Evolutionary conservation across 2,888 invertebrate genomes (phyloP).

Genomic region (Temnothorax unifasciatus): DNA sequence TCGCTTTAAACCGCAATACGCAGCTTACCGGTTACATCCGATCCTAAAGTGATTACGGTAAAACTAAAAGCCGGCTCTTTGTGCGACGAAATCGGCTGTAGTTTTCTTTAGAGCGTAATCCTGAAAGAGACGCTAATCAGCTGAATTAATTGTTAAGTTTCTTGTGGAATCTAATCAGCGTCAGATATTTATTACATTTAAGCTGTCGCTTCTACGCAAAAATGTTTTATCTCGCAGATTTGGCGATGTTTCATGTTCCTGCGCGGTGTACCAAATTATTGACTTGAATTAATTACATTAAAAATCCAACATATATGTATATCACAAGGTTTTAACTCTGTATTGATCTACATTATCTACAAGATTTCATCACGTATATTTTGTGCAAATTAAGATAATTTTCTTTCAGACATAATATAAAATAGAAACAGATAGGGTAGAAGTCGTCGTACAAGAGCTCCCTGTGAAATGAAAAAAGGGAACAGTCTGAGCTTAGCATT

Average conservation of each 20-base stretch:
- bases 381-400: neutral
- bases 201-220: neutral
- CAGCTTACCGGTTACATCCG: constrained; percentile 12
- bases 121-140: neutral
- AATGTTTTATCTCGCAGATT: neutral
- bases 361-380: neutral
- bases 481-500: neutral
- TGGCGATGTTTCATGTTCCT: neutral
- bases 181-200: neutral
- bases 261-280: neutral
- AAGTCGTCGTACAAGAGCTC: neutral
- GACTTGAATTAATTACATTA: constrained; percentile 4
- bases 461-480: neutral
- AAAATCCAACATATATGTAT: neutral
- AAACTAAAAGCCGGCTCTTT: constrained; percentile 1
- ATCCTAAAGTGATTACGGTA: constrained; percentile 10
- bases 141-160: neutral
- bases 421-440: neutral
- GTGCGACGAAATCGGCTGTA: neutral
- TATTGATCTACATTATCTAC: no score
- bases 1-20: neutral
- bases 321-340: neutral
- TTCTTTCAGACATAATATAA: constrained; percentile 1
- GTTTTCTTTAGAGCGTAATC: neutral
- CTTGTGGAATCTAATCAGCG: neutral